phyloP scores from a whole-genome alignment of 2,113 vertebrate genomes.

The Phoenicopterus ruber region DNA sequence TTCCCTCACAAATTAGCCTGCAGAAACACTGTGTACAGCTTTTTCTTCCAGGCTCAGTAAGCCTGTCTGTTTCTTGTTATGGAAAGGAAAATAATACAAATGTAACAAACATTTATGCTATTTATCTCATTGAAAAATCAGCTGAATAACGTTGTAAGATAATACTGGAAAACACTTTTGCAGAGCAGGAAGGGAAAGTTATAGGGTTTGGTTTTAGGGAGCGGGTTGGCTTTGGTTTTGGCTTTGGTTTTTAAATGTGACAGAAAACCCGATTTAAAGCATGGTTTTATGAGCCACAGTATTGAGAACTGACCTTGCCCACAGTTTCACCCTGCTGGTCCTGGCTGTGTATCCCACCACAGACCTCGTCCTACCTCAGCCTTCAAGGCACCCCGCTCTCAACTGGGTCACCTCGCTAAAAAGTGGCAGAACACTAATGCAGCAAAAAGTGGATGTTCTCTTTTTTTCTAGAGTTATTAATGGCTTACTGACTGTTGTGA shows the following conservation, averaged over 20 bases:
- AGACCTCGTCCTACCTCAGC: not conserved
- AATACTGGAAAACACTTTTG: not conserved
- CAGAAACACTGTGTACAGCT: not conserved
- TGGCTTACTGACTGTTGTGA: not conserved
- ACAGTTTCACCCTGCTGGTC: not conserved
- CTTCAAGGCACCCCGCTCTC: not conserved
- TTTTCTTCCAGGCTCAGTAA: not conserved
- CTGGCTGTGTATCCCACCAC: not conserved
- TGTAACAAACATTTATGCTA: not conserved
- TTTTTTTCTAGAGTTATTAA: not conserved
- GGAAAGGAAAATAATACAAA: not conserved
- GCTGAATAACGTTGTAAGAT: not conserved
- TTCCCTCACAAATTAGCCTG: not conserved
- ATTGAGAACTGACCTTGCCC: not conserved
- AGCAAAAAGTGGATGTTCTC: not conserved
- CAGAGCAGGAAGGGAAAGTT: not conserved
- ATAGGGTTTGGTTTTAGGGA: not conserved
- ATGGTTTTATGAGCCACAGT: not conserved
- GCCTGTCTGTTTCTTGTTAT: not conserved
- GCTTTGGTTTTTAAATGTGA: not conserved
- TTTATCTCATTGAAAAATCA: not conserved
- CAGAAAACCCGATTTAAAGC: not conserved
- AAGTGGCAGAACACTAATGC: not conserved
- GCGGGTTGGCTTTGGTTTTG: rapidly evolving
- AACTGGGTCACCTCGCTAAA: not conserved